These are phyloP conservation scores for Amiota minor DNA, from an alignment of 2,888 invertebrate genomes.

Conservation along the genomic window DNA sequence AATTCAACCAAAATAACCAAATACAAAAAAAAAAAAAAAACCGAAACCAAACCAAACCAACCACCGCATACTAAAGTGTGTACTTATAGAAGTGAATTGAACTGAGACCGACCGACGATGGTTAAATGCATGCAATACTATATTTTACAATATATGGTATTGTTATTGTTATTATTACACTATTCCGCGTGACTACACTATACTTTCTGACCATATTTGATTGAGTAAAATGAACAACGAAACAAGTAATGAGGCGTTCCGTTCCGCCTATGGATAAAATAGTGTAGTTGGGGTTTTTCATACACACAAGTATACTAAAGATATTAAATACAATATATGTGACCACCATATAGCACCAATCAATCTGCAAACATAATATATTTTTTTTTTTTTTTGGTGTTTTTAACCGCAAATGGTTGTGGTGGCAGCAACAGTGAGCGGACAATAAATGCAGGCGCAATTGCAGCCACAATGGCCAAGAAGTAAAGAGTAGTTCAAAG, in stretches of 20 bases:
- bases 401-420: constrained; percentile 65
- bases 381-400: constrained; percentile 54
- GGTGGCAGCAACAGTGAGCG: constrained; percentile 36
- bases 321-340: too few relatives aligned
- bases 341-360: constrained; percentile 43
- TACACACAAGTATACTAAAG: too few relatives aligned
- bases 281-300: too few relatives aligned
- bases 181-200: constrained; percentile 37
- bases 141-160: constrained; percentile 58
- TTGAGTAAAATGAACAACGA: background rate
- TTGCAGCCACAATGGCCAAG: background rate
- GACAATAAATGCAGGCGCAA: constrained; percentile 7
- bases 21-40: constrained; percentile 48
- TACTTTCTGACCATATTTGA: constrained; percentile 12
- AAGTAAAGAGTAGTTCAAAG: background rate
- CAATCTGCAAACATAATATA: constrained; percentile 66
- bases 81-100: constrained; percentile 35
- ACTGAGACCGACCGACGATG: constrained; percentile 36
- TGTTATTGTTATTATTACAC: constrained; percentile 50
- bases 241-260: constrained; percentile 30
- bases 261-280: too few relatives aligned
- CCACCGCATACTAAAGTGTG: constrained; percentile 4
- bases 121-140: constrained; percentile 45
- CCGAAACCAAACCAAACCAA: constrained; percentile 49
- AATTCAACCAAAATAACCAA: constrained; percentile 34